A percentile compares a stretch with the other conserved stretches of the same genome.
Conservation (phyloP, 2,888 invertebrate species). For the Thera britannica region DNA sequence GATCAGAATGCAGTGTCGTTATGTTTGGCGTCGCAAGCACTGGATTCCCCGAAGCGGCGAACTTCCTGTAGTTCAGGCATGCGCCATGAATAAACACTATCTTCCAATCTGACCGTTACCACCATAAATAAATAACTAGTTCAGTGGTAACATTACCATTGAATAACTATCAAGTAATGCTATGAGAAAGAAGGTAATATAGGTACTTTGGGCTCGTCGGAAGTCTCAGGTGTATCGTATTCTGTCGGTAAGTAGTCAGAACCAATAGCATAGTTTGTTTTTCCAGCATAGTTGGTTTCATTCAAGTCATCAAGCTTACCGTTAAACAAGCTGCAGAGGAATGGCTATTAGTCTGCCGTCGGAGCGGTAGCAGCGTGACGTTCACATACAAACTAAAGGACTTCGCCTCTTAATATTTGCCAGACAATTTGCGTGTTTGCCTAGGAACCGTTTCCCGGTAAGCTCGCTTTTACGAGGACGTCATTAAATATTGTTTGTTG, state of each 20-base stretch:
- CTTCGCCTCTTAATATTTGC: constrained; percentile 71
- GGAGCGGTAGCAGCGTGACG: constrained; percentile 58
- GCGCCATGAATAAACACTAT: constrained; percentile 73
- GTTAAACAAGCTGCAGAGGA: constrained; percentile 71
- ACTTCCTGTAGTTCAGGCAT: constrained; percentile 74
- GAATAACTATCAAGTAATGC: constrained; percentile 23
- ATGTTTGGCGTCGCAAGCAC: constrained; percentile 57
- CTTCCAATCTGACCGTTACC: constrained; percentile 52
- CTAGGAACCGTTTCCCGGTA: constrained; percentile 75
- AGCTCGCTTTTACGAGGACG: constrained; percentile 59
- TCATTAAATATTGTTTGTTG: constrained; percentile 60
- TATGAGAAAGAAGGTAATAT: constrained; percentile 22
- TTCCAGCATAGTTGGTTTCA: constrained; percentile 66
- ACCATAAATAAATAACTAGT: constrained; percentile 45
- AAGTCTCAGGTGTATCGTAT: constrained; percentile 46
- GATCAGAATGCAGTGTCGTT: constrained; percentile 66
- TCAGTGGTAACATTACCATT: constrained; percentile 45
- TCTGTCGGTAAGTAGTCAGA: constrained; percentile 50
- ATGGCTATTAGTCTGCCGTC: constrained; percentile 58
- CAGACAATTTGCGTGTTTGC: constrained; percentile 78
- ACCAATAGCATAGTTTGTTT: constrained; percentile 63
- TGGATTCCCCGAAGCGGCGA: constrained; percentile 71
- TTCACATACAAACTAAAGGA: constrained; percentile 67
- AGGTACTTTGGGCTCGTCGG: constrained; percentile 32
- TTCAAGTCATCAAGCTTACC: constrained; percentile 71